Conservation (phyloP, 2,113 vertebrate species). For the Syrrhaptes paradoxus region DNA sequence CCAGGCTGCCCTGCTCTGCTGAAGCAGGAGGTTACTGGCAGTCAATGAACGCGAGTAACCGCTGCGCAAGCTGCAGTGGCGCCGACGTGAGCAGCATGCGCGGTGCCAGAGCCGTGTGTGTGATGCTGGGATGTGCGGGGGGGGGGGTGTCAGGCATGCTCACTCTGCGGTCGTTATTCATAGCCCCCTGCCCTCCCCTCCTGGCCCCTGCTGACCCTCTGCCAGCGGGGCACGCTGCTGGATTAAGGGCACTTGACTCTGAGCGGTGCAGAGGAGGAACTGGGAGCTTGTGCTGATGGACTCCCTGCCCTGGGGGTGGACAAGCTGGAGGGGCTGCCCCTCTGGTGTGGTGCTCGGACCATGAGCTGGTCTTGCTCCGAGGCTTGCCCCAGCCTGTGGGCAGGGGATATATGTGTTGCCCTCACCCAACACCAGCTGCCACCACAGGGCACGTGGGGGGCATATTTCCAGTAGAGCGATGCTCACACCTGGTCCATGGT, state of each 20-base stretch:
- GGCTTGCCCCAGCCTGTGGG: not conserved
- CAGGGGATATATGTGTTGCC: not conserved
- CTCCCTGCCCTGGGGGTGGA: not conserved
- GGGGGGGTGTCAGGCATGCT: not conserved
- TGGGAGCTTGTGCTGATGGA: rapidly evolving
- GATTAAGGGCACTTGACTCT: rapidly evolving
- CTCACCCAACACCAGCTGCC: rapidly evolving
- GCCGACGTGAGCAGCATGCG: constrained; percentile 62
- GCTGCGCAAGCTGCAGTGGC: constrained; percentile 54
- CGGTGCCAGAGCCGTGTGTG: not conserved
- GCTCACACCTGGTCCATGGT: not conserved
- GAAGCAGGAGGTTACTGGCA: constrained; percentile 68
- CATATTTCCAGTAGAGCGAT: rapidly evolving
- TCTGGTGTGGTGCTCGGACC: rapidly evolving
- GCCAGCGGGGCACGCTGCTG: not conserved
- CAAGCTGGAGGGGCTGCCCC: rapidly evolving
- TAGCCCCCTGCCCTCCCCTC: not conserved
- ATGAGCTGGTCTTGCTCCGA: not conserved
- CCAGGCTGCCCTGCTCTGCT: not conserved
- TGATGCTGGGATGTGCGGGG: not conserved
- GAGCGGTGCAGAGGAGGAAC: not conserved
- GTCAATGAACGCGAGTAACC: constrained; percentile 72
- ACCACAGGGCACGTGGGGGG: not conserved
- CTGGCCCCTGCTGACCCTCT: not conserved
- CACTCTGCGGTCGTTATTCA: not conserved